Evolutionary conservation across 2,888 invertebrate species (phyloP).

Genomic region (Eilema sororculum): DNA sequence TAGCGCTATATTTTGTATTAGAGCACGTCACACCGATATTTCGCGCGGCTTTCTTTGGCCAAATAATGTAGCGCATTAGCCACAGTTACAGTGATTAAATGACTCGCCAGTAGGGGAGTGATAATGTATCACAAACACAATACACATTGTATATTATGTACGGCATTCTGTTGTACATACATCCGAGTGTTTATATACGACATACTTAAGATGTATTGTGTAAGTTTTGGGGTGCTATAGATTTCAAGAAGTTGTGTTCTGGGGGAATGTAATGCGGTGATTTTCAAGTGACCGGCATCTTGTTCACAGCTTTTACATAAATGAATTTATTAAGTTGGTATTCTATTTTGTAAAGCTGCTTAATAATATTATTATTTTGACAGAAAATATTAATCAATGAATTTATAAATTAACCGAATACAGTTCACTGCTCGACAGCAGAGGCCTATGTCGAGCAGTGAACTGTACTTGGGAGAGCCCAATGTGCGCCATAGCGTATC

Average conservation of each 20-base stretch:
- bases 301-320: neutral
- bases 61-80: conserved; percentile 83
- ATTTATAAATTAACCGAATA: too few relatives aligned
- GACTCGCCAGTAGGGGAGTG: conserved; percentile 72
- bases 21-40: conserved; percentile 75
- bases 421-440: too few relatives aligned
- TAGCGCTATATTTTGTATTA: conserved; percentile 74
- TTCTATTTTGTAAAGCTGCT: too few relatives aligned
- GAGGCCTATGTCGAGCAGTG: too few relatives aligned
- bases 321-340: too few relatives aligned
- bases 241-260: neutral
- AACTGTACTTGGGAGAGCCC: too few relatives aligned
- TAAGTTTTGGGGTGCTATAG: neutral
- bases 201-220: neutral
- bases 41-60: conserved; percentile 75
- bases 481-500: too few relatives aligned
- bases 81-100: conserved; percentile 84
- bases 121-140: conserved; percentile 69
- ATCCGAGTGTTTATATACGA: neutral
- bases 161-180: conserved; percentile 20
- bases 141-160: conserved; percentile 54
- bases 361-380: too few relatives aligned
- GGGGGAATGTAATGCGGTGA: neutral
- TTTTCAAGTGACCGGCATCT: neutral
- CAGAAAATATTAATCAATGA: too few relatives aligned